Conservation (phyloP, 1,140 invertebrate genomes). For the Potamilus streckersoni region DNA sequence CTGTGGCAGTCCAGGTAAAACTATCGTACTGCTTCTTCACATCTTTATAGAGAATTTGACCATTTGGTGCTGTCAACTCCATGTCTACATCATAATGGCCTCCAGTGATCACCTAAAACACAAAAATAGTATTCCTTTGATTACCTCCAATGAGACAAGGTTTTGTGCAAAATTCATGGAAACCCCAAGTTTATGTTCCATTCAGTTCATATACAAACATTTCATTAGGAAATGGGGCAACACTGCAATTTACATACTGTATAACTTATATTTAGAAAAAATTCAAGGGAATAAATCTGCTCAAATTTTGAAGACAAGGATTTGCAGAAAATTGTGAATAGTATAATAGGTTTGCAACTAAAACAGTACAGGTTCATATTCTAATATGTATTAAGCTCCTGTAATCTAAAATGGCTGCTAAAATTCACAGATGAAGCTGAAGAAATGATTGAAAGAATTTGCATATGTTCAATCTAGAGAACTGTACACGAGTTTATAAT, state of each 20-base stretch:
- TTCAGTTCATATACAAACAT: neutral
- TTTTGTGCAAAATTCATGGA: neutral
- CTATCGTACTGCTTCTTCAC: constrained; percentile 95
- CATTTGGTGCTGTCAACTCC: constrained; percentile 87
- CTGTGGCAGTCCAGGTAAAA: constrained; percentile 83
- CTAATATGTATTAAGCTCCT: too few species aligned
- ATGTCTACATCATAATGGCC: constrained; percentile 99
- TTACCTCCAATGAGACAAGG: neutral
- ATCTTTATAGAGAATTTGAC: constrained; percentile 91
- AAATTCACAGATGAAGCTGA: too few species aligned
- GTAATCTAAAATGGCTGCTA: too few species aligned
- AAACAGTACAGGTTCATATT: too few species aligned
- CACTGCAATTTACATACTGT: neutral
- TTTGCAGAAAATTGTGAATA: too few species aligned
- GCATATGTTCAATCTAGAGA: too few species aligned
- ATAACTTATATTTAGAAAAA: neutral
- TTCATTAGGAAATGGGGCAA: neutral
- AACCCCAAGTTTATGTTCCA: neutral
- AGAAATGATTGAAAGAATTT: too few species aligned
- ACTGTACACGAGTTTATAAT: too few species aligned
- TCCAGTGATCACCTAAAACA: constrained; percentile 92
- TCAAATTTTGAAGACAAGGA: too few species aligned
- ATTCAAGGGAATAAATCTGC: neutral
- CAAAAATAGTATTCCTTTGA: neutral
- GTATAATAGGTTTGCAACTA: too few species aligned